Base-by-base conservation (phyloP, 2,113 vertebrate genomes). In the Lasiurus borealis region DNA sequence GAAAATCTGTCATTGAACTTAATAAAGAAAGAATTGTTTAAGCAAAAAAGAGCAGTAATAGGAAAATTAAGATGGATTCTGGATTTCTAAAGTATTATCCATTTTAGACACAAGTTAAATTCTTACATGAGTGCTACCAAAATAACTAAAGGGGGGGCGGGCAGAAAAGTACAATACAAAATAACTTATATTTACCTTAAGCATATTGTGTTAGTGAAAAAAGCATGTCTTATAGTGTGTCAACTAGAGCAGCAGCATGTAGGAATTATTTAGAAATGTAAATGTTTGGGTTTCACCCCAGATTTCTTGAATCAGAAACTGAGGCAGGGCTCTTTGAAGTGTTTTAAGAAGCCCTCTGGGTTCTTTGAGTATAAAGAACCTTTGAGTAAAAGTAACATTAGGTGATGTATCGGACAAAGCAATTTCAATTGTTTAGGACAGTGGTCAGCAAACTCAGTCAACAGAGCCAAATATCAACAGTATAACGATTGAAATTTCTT, bases 31-130 rank as follows among this genome's bases (percentile, higher is more conserved):
- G n/a, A 36, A 64, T 44, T 92, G 0, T 18, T 94, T 78, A 40
- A 71, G 46, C 10, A 34, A 73, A 9, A 52, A 76, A 81, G 15
- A 73, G 11, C 2, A 78, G 40, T 88, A 69, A 31, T 82, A 89
- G 13, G 8, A 85, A 94, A 71, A 73, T 48, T 52, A 71, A 82
- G 23, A 69, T 18, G 36, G 10, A n/a, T 40, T 64, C 13, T 68
- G 10, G 15, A 69, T 84, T 93, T 90, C 13, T 54, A 19, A 54
- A 62, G 2, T 8, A 50, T 92, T 82, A 62, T 16, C 12, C 34
- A 40, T 90, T 78, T 91, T 62, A 87, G 44, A 36, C 15, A 48
- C 3, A 27, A 83, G 16, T 62, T 48, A 69, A 83, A 89, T 78
- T 71, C 44, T 91, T 40, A 44, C 4, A 34, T 11, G 6, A 91